Percentiles rank a stretch among this genome's conserved stretches.
phyloP scores from a whole-genome alignment of 2,888 invertebrate genomes.

The Catocala fraxini region DNA sequence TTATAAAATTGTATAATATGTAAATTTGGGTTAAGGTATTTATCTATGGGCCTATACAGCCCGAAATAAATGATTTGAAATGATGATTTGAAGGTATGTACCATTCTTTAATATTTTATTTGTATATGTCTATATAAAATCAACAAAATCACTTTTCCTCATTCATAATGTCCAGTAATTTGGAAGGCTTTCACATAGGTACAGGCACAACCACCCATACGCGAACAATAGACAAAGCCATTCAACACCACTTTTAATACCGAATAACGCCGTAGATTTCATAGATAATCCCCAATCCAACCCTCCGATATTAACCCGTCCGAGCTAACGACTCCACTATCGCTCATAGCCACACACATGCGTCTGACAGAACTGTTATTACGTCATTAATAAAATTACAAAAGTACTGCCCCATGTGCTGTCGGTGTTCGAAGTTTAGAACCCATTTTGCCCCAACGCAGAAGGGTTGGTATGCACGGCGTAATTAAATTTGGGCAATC shows the following conservation, averaged over 20 bases:
- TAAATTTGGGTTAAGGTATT: too few relatives aligned
- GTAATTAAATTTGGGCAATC: conserved; percentile 86
- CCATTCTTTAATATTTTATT: too few relatives aligned
- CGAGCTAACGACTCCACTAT: conserved; percentile 84
- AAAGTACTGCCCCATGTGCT: conserved; percentile 83
- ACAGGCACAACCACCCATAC: background rate
- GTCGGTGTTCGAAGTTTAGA: conserved; percentile 71
- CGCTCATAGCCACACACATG: conserved; percentile 86
- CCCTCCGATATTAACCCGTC: conserved; percentile 86
- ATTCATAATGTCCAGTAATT: background rate
- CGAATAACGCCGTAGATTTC: conserved; percentile 65
- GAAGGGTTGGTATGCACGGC: conserved; percentile 69
- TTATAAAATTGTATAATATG: too few relatives aligned
- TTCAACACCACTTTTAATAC: conserved; percentile 54
- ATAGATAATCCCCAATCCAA: conserved; percentile 77
- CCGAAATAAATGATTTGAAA: too few relatives aligned
- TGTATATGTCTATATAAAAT: too few relatives aligned
- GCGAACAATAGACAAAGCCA: conserved; percentile 22
- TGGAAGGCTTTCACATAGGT: background rate
- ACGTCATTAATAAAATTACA: conserved; percentile 88
- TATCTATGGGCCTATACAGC: too few relatives aligned
- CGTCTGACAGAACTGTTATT: conserved; percentile 86
- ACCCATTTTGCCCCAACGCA: conserved; percentile 63
- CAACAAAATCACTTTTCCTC: too few relatives aligned
- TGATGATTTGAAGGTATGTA: too few relatives aligned